Evolutionary conservation across 2,113 vertebrate genomes (phyloP), one percentile per base, ranked within the genome.

Genomic region (Acrocephalus arundinaceus): DNA sequence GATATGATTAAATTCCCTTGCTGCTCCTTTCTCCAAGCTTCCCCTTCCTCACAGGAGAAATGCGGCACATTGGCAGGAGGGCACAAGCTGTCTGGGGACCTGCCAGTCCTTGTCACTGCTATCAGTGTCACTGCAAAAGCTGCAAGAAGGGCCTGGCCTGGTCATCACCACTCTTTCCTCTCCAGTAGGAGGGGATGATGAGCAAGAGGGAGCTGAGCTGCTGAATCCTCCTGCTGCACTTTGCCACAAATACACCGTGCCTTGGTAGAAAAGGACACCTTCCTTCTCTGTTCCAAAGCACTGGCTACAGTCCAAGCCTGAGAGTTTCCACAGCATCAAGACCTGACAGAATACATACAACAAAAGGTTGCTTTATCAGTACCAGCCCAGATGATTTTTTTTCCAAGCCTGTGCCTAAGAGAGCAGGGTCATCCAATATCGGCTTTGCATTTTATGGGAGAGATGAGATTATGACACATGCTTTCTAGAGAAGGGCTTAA

Each of bases 321-420:
- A 39, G 54, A 77, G 85, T 70, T 91, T 70, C 94, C 74, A 94
- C 30, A 82, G 89, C 83, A 94, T 80, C 89, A 81, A 61, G 54
- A 91, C 70, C 76, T 65, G 67, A 88, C 19, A 5, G 3, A 81
- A 65, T 20, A 57, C 0, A 0, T 23, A 51, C 46, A 91, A 95
- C 71, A 95, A 84, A 86, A 93, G 81, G 63, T 10, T 72, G 80
- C 11, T 95, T 93, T 93, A 96, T 94, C 91, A 67, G 85, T 74
- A 87, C 30, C 27, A n/a, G 65, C 15, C 57, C 87, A 91, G 89
- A 85, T 33, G 25, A 81, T 41, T 76, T 90, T 88, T 90, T 88
- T 86, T 73, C 70, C 77, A 72, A 87, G 65, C 45, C 43, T 51
- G 27, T 78, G 52, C 89, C 66, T 57, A 72, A 66, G 67, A 91